A percentile compares a stretch with the other conserved stretches of the same genome.
phyloP scores from a whole-genome alignment of 2,797 vertebrate genomes.

The Hydrophis major region DNA sequence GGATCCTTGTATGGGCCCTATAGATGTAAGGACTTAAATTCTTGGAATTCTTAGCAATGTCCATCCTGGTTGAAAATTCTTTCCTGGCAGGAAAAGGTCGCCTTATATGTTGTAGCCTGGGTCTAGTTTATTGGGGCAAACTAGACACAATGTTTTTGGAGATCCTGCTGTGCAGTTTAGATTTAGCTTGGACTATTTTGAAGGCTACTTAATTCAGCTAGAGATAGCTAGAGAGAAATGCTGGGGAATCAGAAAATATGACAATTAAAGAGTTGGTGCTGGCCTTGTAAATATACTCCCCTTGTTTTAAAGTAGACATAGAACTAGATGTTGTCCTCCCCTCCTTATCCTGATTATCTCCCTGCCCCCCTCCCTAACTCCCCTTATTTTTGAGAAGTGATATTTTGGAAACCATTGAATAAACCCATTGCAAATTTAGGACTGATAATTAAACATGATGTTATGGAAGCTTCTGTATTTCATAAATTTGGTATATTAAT shows the following conservation, averaged over 20 bases:
- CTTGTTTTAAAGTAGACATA: not conserved
- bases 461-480: not conserved
- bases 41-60: not conserved
- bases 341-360: not conserved
- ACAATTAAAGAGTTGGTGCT: not conserved
- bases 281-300: not conserved
- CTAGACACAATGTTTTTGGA: not conserved
- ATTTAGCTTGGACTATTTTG: not conserved
- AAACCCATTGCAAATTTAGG: not conserved
- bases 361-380: not conserved
- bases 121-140: too few species aligned
- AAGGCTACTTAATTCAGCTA: not conserved
- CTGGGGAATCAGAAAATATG: not conserved
- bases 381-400: conserved; percentile 17
- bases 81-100: not conserved
- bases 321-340: not conserved
- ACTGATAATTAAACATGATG: rapidly evolving
- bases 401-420: not conserved
- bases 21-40: not conserved
- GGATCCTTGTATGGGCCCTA: not conserved
- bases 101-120: not conserved
- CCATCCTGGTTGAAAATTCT: not conserved
- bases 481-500: conserved; percentile 2
- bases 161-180: not conserved
- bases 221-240: not conserved